Evolutionary conservation across 2,113 vertebrate species (phyloP).

Genomic region (Tringa solitaria): DNA sequence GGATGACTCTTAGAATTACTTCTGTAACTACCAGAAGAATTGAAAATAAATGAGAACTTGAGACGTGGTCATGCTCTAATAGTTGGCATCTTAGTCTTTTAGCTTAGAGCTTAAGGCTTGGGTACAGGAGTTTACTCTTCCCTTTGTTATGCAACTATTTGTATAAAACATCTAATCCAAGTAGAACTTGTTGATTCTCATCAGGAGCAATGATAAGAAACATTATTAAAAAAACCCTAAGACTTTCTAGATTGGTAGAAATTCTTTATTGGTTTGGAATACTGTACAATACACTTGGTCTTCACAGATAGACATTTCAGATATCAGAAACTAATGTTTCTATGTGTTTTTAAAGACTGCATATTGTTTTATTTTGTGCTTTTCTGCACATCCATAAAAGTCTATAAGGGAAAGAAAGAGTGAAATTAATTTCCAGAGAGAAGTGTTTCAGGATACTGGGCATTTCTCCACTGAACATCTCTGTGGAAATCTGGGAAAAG

Average conservation of each 20-base stretch:
- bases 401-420: conserved; percentile 34
- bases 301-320: not conserved
- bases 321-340: not conserved
- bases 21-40: not conserved
- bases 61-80: not conserved
- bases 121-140: not conserved
- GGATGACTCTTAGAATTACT: not conserved
- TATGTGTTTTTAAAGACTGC: not conserved
- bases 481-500: conserved; percentile 57
- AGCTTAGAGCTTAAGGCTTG: not conserved
- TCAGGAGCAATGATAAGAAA: not conserved
- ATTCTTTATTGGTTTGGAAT: not conserved
- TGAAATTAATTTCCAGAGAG: conserved; percentile 50
- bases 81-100: not conserved
- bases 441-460: conserved; percentile 49
- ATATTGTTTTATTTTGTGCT: not conserved
- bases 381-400: not conserved
- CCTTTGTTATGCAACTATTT: not conserved
- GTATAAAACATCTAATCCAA: not conserved
- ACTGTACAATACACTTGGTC: not conserved
- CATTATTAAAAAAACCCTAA: not conserved
- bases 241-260: not conserved
- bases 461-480: conserved; percentile 49
- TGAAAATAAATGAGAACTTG: not conserved
- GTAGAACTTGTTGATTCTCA: not conserved